A percentile compares a stretch with the other conserved stretches of the same genome.
These are phyloP conservation scores for Drosophila anomelani DNA, from an alignment of 2,888 invertebrate genomes.

Conservation along the genomic window DNA sequence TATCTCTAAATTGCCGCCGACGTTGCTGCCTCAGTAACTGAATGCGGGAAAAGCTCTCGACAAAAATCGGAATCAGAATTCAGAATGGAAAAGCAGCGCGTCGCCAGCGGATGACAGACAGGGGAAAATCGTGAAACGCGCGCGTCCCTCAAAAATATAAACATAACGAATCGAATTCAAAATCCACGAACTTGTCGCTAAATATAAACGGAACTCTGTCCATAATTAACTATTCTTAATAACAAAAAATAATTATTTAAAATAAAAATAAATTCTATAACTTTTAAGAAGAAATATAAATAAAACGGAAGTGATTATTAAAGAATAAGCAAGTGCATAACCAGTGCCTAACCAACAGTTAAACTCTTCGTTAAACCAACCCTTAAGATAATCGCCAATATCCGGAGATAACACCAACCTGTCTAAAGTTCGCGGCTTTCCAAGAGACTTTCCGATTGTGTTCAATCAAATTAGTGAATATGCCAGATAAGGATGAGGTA, in stretches of 20 bases:
- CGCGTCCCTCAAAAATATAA: conserved; percentile 24
- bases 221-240: not conserved
- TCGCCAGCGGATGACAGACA: conserved; percentile 59
- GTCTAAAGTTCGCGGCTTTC: conserved; percentile 25
- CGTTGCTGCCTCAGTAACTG: conserved; percentile 52
- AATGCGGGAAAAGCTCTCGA: conserved; percentile 69
- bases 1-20: conserved; percentile 4
- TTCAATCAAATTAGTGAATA: conserved; percentile 44
- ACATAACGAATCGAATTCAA: conserved; percentile 5
- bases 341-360: conserved; percentile 1
- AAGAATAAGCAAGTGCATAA: not conserved
- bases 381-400: not conserved
- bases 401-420: conserved; percentile 24
- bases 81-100: conserved; percentile 76
- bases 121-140: conserved; percentile 46
- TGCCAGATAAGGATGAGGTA: conserved; percentile 69
- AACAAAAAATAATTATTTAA: not conserved
- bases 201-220: conserved; percentile 10
- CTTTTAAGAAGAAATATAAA: not conserved
- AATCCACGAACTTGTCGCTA: conserved; percentile 1
- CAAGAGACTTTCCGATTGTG: conserved; percentile 47
- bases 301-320: not conserved
- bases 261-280: not conserved
- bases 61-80: conserved; percentile 58
- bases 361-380: conserved; percentile 4